Base-by-base conservation (phyloP, 2,797 vertebrate species). In the Brotogeris chrysoptera region DNA sequence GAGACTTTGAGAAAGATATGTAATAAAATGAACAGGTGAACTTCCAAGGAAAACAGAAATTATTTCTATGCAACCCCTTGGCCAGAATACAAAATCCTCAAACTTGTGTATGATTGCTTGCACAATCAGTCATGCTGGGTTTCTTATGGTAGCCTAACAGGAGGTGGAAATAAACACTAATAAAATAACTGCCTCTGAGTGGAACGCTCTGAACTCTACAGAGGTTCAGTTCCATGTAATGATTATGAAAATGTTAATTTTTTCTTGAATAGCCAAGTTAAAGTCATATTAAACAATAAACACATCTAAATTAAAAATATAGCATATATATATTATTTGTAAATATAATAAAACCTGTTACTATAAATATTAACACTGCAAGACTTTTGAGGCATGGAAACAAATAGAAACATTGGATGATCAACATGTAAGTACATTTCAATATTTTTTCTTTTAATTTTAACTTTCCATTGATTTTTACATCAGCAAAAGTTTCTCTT, bases 141-240 rank as follows among this genome's bases (percentile, higher is more conserved):
- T 81, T 73, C 59, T 87, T 59, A 34, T 8, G 78, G n/a, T 65
- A 65, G 86, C 71, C 72, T 77, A 91, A 52, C 23, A 60, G 55
- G 38, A 90, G 2, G 0, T 64, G 53, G 80, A 86, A 91, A 78
- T 32, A 93, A 92, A 72, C 77, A 80, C 24, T 65, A 63, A 63
- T 73, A 94, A 94, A 94, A 93, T 86, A 94, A 81, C 52, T 68
- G 24, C 17, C 69, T 65, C 64, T 76, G 69, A 90, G 44, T 55
- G 30, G 32, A 88, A 88, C 20, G n/a, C 46, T 73, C 69, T 72
- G 63, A 80, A 68, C n/a, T 69, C 77, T 47, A 8, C 2, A 52
- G 41, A 71, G 25, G 21, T 11, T 88, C 43, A 41, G 25, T 69
- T 72, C n/a, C 34, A 13, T 10, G 3, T 69, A 90, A 83, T 50